These are phyloP conservation scores for Oligia fasciuncula DNA, from an alignment of 2,888 invertebrate species.

Conservation along the genomic window DNA sequence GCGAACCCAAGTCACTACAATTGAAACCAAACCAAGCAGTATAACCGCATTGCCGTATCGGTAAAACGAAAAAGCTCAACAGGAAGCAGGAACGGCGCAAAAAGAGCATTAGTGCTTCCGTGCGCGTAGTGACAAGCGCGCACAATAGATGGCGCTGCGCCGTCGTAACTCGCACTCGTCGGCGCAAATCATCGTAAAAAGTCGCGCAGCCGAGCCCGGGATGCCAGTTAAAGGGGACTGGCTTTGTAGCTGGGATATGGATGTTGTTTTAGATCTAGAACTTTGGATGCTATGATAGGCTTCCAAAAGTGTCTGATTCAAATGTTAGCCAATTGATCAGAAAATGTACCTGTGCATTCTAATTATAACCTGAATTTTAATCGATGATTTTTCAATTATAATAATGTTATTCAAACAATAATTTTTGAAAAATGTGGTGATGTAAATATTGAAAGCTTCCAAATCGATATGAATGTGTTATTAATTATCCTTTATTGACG, in stretches of 20 bases:
- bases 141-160: constrained; percentile 70
- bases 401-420: background rate
- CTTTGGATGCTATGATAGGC: background rate
- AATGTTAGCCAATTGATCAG: background rate
- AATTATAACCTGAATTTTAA: background rate
- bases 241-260: constrained; percentile 8
- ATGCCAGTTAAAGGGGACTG: constrained; percentile 26
- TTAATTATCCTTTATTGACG: background rate
- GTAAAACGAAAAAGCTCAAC: constrained; percentile 56
- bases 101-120: constrained; percentile 67
- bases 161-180: constrained; percentile 63
- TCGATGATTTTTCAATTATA: background rate
- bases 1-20: background rate
- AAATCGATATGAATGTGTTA: background rate
- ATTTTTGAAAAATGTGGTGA: background rate
- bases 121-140: constrained; percentile 62
- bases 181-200: constrained; percentile 74
- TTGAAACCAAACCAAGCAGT: constrained; percentile 26
- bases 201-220: constrained; percentile 35
- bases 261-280: constrained; percentile 28
- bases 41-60: constrained; percentile 50
- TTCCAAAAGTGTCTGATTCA: background rate
- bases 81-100: constrained; percentile 33
- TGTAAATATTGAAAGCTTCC: background rate
- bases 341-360: background rate